Evolutionary conservation across 1,140 invertebrate genomes (phyloP), one percentile per base, ranked within the genome.

Genomic region (Polyergus mexicanus): DNA sequence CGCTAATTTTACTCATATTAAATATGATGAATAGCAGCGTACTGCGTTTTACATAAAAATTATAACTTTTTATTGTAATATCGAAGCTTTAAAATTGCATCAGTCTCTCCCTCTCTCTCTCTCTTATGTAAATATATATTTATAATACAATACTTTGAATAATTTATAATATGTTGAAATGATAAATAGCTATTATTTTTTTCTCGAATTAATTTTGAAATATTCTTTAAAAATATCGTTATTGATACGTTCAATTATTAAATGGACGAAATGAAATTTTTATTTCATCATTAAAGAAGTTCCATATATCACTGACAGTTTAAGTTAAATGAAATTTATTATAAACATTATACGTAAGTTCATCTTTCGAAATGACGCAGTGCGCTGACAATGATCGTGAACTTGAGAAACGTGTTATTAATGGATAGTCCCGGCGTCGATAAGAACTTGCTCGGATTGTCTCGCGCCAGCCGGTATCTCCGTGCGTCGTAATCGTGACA

Each of bases 371-470:
- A 47, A 47, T 47, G 69, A 75, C 11, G n/a, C 58, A 47, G 32
- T 32, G 11, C 28, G 60, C 41, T 68, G 62, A 72, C 81, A 65
- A 66, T 54, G 16, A 47, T 13, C 16, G 54, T 62, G 5, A 84
- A 11, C 62, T 3, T 22, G 7, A 25, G 28, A 80, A 47, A 54
- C 62, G 84, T 77, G 69, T 85, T 88, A 88, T 88, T 60, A 41
- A 44, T 58, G 65, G 71, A 71, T 88, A 88, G 75, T 71, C 11
- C 25, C 47, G 35, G 13, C 11, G 69, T 44, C 78, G 44, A 60
- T 65, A 60, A 87, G 80, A 63, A 56, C 54, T 54, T 56, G 60
- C 38, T 28, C 44, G 66, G 58, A 85, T 66, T 35, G 77, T 44
- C 16, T 88, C 58, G 65, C 60, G 44, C 19, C 47, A 54, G 28